Conservation (phyloP, 2,797 vertebrate species). For the Mus spretus region DNA sequence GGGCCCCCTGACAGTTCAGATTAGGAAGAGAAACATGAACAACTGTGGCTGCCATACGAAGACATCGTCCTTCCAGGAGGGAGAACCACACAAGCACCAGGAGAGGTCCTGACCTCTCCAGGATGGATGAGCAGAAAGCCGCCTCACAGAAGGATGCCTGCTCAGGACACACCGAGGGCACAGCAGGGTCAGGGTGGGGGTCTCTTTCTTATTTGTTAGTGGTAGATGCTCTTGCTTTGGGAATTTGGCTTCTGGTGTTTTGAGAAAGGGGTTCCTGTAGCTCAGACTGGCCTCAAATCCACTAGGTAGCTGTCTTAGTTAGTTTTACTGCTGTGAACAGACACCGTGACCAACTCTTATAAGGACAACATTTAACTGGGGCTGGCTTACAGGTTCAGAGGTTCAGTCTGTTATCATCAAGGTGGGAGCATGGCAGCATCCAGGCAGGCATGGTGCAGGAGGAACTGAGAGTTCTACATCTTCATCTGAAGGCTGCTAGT, state of each 20-base stretch:
- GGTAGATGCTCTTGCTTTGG: not conserved
- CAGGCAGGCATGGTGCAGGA: too few species aligned
- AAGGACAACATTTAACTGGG: too few species aligned
- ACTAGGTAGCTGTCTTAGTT: not conserved
- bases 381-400: too few species aligned
- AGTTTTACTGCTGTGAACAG: too few species aligned
- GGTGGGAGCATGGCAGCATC: too few species aligned
- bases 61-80: not conserved
- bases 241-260: not conserved
- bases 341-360: too few species aligned
- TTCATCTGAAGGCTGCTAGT: too few species aligned
- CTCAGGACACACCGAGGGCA: not conserved
- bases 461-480: too few species aligned
- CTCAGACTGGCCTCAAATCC: not conserved
- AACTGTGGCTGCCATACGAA: not conserved
- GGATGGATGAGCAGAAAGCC: not conserved
- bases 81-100: too few species aligned
- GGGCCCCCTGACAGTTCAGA: not conserved
- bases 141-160: rapidly evolving
- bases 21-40: not conserved
- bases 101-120: not conserved
- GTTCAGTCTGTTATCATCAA: too few species aligned
- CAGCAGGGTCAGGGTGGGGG: not conserved
- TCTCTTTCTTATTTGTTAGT: not conserved
- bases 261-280: not conserved